phyloP scores from a whole-genome alignment of 2,113 vertebrate genomes.

The Tyrannus savana region DNA sequence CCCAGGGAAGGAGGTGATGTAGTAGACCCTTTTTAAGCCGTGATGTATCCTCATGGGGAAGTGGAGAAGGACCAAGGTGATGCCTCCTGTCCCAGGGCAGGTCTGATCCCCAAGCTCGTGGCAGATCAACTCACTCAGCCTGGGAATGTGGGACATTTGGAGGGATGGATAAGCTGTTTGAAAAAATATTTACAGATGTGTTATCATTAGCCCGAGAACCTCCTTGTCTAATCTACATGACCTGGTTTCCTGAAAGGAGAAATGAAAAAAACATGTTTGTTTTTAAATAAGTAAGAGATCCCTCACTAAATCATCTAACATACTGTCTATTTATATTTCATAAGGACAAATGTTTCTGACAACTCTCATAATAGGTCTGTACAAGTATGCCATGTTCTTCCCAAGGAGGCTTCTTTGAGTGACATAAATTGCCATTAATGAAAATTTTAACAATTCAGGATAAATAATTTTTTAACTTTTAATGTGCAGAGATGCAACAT shows the following conservation, averaged over 20 bases:
- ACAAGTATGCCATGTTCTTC: slow-evolving; percentile 84
- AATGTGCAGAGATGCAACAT: slow-evolving; percentile 77
- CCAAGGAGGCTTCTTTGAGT: slow-evolving; percentile 79
- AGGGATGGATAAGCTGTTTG: not conserved
- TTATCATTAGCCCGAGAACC: slow-evolving; percentile 37
- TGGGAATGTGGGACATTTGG: not conserved
- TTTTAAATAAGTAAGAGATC: slow-evolving; percentile 83
- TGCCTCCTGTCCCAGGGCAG: not conserved
- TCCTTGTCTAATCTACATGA: slow-evolving; percentile 48
- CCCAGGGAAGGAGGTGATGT: not conserved
- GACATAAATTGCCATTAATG: slow-evolving; percentile 92
- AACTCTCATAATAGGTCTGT: slow-evolving; percentile 91
- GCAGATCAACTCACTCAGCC: not conserved
- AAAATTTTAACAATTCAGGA: slow-evolving; percentile 89
- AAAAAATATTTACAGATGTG: slow-evolving; percentile 24
- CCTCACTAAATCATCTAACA: slow-evolving; percentile 79
- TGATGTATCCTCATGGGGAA: not conserved
- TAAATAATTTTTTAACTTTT: slow-evolving; percentile 91
- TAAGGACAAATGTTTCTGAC: slow-evolving; percentile 94
- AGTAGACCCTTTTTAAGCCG: fast-evolving
- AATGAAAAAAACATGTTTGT: slow-evolving; percentile 72
- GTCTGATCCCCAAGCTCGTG: fast-evolving
- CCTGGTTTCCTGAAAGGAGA: slow-evolving; percentile 70
- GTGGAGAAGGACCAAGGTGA: not conserved
- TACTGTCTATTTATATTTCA: slow-evolving; percentile 87